A percentile compares a stretch with the other conserved stretches of the same genome.
Evolutionary conservation across 1,140 invertebrate genomes (phyloP).

Genomic region (Akabosia matsudoensis): DNA sequence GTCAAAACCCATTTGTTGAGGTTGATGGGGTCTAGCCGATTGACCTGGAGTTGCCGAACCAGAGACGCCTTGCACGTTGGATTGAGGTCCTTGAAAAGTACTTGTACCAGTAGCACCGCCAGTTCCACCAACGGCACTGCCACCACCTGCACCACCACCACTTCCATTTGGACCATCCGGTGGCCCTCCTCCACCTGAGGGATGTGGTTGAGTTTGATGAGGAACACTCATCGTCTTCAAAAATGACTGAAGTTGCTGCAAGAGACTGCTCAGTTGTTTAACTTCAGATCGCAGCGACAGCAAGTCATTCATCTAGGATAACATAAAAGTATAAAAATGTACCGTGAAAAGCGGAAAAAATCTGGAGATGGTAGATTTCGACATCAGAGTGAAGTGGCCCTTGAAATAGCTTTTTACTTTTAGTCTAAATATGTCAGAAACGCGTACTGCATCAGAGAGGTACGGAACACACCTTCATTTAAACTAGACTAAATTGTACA

Average conservation of each 20-base stretch:
- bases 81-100: constrained; percentile 2
- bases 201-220: constrained; percentile 19
- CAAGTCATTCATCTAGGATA: constrained; percentile 64
- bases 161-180: constrained; percentile 31
- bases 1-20: constrained; percentile 34
- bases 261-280: constrained; percentile 62
- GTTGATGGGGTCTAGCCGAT: constrained; percentile 35
- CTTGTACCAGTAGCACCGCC: background rate
- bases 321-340: constrained; percentile 29
- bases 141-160: constrained; percentile 27
- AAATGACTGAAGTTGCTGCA: constrained; percentile 47
- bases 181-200: constrained; percentile 10
- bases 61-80: constrained; percentile 5
- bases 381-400: constrained; percentile 3
- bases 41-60: constrained; percentile 25
- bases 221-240: constrained; percentile 36
- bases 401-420: background rate
- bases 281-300: constrained; percentile 62
- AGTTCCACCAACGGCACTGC: constrained; percentile 12
- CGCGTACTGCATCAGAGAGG: no score
- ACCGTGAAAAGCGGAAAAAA: background rate
- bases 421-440: no score
- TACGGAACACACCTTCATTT: no score
- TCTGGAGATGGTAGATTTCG: background rate
- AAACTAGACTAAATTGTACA: no score